Percentiles rank a stretch among this genome's conserved stretches.
Evolutionary conservation across 2,113 vertebrate species (phyloP).

Genomic region (Zapornia atra): DNA sequence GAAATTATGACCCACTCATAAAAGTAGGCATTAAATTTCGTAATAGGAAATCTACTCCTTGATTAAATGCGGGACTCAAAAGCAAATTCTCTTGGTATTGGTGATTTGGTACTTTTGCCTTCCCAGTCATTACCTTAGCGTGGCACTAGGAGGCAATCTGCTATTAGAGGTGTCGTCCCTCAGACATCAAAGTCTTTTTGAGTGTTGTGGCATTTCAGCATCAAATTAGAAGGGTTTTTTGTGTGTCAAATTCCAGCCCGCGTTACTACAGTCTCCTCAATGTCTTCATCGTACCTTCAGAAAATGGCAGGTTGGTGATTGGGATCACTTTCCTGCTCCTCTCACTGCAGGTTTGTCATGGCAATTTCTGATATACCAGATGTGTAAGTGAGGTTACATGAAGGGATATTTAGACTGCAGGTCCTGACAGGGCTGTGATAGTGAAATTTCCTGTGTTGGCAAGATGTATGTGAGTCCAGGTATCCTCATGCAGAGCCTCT

Average conservation of each 20-base stretch:
- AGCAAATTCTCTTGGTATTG: rapidly evolving
- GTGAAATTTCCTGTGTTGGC: background rate
- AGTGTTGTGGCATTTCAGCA: background rate
- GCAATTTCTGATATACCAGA: rapidly evolving
- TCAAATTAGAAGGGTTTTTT: background rate
- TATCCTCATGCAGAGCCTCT: background rate
- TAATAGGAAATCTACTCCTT: too few species aligned
- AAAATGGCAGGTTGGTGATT: background rate
- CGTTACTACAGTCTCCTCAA: rapidly evolving
- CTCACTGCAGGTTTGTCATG: rapidly evolving
- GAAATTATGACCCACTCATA: rapidly evolving
- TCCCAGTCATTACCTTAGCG: background rate
- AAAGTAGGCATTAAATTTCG: background rate
- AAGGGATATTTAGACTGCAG: background rate
- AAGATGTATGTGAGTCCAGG: rapidly evolving
- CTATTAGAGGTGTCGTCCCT: background rate
- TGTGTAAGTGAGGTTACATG: rapidly evolving
- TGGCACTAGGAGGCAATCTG: conserved; percentile 61
- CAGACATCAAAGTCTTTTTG: background rate
- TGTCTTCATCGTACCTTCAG: rapidly evolving
- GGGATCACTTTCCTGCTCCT: rapidly evolving
- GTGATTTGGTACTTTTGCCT: background rate
- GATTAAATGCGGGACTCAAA: rapidly evolving
- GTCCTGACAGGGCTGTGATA: background rate
- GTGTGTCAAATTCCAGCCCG: background rate